These are phyloP conservation scores for Pholis gunnellus DNA, from an alignment of 2,113 vertebrate genomes.

Conservation along the genomic window DNA sequence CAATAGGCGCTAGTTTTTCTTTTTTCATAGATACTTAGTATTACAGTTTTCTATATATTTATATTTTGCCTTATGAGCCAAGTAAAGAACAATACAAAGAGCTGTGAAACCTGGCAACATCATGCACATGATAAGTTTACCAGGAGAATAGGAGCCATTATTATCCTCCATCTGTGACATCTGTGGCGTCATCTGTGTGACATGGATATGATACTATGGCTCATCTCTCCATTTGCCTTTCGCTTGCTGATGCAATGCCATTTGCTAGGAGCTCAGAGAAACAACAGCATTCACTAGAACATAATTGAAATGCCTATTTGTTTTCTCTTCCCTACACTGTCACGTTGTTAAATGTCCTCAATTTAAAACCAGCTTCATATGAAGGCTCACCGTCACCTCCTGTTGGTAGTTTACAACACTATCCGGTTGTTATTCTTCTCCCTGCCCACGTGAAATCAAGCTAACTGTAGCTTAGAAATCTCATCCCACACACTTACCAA, in stretches of 20 bases:
- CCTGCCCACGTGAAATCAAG: constrained; percentile 23
- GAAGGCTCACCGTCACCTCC: constrained; percentile 4
- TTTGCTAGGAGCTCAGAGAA: constrained; percentile 4
- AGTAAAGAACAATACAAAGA: not conserved
- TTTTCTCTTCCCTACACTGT: not conserved
- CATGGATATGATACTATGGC: constrained; percentile 21
- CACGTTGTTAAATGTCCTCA: constrained; percentile 23
- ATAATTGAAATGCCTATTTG: not conserved
- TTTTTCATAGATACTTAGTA: not conserved
- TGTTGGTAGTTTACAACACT: constrained; percentile 34
- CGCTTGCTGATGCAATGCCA: constrained; percentile 6
- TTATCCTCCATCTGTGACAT: constrained; percentile 40
- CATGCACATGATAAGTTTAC: constrained; percentile 20
- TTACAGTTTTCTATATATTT: not conserved
- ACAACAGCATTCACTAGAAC: constrained; percentile 3
- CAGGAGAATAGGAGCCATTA: constrained; percentile 27
- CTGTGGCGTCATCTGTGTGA: constrained; percentile 19
- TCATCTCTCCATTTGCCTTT: constrained; percentile 20
- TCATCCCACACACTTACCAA: constrained; percentile 58
- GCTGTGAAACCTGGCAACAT: not conserved
- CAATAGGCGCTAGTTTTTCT: not conserved
- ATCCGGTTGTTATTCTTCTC: constrained; percentile 33
- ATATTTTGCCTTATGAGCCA: not conserved
- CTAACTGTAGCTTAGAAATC: constrained; percentile 29
- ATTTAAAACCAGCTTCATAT: constrained; percentile 21